Evolutionary conservation across 2,888 invertebrate genomes (phyloP).

Genomic region (Saturnia japonica): DNA sequence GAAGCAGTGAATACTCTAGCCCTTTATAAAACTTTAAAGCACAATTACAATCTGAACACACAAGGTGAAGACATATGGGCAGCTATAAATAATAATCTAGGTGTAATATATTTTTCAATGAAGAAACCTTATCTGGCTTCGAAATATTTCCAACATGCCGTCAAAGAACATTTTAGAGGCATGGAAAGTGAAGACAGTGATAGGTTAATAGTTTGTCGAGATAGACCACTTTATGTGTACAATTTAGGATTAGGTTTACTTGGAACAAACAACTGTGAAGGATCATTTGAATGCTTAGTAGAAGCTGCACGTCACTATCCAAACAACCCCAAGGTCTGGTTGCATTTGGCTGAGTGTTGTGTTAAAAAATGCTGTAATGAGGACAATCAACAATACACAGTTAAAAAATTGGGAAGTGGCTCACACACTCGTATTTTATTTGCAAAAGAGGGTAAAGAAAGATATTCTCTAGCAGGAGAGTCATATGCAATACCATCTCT

Average conservation of each 20-base stretch:
- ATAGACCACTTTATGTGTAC: slow-evolving; percentile 86
- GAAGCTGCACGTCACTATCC: slow-evolving; percentile 93
- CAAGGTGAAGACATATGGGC: slow-evolving; percentile 79
- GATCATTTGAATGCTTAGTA: slow-evolving; percentile 95
- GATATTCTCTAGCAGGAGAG: slow-evolving; percentile 80
- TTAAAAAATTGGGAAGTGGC: slow-evolving; percentile 73
- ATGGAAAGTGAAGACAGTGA: slow-evolving; percentile 71
- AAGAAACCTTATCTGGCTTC: slow-evolving; percentile 91
- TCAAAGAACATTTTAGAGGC: slow-evolving; percentile 85
- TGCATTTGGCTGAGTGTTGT: slow-evolving; percentile 96
- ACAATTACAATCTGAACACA: slow-evolving; percentile 65
- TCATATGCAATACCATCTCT: slow-evolving; percentile 93
- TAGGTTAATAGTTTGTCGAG: slow-evolving; percentile 66
- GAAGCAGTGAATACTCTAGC: slow-evolving; percentile 67
- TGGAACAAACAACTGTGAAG: slow-evolving; percentile 88
- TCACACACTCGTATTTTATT: slow-evolving; percentile 69
- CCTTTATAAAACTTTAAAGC: slow-evolving; percentile 63
- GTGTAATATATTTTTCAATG: slow-evolving; percentile 89
- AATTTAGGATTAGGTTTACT: slow-evolving; percentile 93
- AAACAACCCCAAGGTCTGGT: slow-evolving; percentile 94
- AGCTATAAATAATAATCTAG: slow-evolving; percentile 89
- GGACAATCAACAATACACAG: slow-evolving; percentile 69
- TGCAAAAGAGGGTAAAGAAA: slow-evolving; percentile 67
- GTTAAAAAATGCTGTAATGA: slow-evolving; percentile 86
- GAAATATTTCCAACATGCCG: slow-evolving; percentile 89